Conservation (phyloP, 2,797 vertebrate species). For the Periophthalmus magnuspinnatus region DNA sequence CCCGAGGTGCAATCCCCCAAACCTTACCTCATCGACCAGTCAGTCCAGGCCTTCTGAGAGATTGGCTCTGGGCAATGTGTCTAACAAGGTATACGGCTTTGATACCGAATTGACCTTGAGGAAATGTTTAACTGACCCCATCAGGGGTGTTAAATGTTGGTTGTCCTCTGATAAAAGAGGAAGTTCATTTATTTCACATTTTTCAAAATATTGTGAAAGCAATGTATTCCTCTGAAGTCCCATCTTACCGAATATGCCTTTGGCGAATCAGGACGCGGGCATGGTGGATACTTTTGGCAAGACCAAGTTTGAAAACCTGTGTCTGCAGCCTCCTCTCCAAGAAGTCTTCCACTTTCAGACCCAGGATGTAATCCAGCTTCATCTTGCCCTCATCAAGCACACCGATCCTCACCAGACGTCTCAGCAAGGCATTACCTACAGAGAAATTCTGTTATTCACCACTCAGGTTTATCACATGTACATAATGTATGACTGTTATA, state of each 20-base stretch:
- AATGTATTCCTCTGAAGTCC: background rate
- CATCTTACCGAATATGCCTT: constrained; percentile 89
- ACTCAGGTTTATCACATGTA: background rate
- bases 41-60: constrained; percentile 42
- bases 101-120: constrained; percentile 91
- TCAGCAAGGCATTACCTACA: constrained; percentile 89
- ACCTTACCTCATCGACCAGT: constrained; percentile 68
- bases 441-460: background rate
- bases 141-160: constrained; percentile 42
- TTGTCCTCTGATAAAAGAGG: constrained; percentile 70
- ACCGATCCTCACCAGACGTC: constrained; percentile 89
- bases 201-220: background rate
- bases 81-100: constrained; percentile 92
- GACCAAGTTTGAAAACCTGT: constrained; percentile 92
- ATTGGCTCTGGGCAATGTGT: constrained; percentile 75
- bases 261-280: constrained; percentile 93
- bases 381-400: constrained; percentile 95
- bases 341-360: constrained; percentile 95
- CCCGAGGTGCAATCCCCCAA: constrained; percentile 73
- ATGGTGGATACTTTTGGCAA: constrained; percentile 95
- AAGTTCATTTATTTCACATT: constrained; percentile 55
- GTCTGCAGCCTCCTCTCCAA: constrained; percentile 92
- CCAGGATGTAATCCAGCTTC: constrained; percentile 96
- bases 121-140: constrained; percentile 70
- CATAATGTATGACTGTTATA: no score